Evolutionary conservation across 2,888 invertebrate genomes (phyloP).

Genomic region (Eugnorisma glareosa): DNA sequence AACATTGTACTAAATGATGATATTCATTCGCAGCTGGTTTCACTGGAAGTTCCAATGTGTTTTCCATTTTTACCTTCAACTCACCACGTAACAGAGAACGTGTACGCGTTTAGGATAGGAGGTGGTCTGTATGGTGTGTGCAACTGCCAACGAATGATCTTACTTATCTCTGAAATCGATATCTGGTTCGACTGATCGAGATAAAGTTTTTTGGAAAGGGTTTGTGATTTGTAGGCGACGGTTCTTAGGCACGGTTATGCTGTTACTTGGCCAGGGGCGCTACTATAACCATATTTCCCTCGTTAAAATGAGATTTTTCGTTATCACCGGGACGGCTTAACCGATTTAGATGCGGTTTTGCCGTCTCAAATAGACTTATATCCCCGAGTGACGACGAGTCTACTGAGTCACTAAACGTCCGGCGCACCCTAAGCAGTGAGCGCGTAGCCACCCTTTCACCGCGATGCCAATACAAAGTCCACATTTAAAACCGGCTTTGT

Average conservation of each 20-base stretch:
- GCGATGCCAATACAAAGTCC: neutral
- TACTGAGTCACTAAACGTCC: neutral
- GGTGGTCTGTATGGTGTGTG: neutral
- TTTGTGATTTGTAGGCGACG: neutral
- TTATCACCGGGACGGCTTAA: neutral
- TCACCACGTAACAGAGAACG: neutral
- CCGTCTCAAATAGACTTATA: neutral
- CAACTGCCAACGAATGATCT: neutral
- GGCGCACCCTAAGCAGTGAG: neutral
- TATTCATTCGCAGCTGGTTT: slow-evolving; percentile 16
- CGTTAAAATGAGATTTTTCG: too few species aligned
- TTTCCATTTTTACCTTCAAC: neutral
- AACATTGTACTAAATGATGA: slow-evolving; percentile 10
- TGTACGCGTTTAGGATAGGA: neutral
- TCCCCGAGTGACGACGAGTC: neutral
- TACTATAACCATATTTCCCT: neutral
- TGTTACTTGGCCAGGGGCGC: neutral
- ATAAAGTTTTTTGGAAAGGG: neutral
- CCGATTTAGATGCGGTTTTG: neutral
- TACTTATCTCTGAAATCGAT: neutral
- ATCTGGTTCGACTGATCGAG: neutral
- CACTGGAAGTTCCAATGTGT: neutral
- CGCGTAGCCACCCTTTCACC: neutral
- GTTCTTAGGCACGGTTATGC: neutral
- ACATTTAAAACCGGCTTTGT: neutral